Conservation (phyloP, 2,888 invertebrate species). For the Orgyia antiqua region DNA sequence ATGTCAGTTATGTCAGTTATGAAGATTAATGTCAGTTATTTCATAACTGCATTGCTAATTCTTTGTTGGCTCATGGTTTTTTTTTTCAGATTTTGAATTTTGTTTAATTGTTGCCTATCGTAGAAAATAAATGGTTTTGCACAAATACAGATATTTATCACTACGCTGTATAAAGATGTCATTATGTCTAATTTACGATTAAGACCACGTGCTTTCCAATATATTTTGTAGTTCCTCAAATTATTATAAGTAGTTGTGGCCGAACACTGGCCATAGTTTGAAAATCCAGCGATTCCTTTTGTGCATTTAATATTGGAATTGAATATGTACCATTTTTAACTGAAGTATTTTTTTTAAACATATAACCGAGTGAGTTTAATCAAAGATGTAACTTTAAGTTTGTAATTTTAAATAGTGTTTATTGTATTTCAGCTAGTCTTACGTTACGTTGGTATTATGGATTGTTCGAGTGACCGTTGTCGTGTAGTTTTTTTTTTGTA, state of each 20-base stretch:
- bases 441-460: constrained; percentile 67
- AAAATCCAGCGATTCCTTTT: constrained; percentile 47
- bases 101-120: too few relatives aligned
- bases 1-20: too few relatives aligned
- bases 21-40: too few relatives aligned
- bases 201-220: constrained; percentile 52
- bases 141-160: too few relatives aligned
- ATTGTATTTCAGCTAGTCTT: constrained; percentile 78
- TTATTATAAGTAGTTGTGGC: constrained; percentile 19
- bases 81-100: too few relatives aligned
- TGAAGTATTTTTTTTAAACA: constrained; percentile 58
- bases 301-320: constrained; percentile 64
- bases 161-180: too few relatives aligned
- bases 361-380: constrained; percentile 74
- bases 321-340: constrained; percentile 50
- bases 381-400: constrained; percentile 77
- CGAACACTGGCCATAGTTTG: constrained; percentile 36
- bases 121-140: too few relatives aligned
- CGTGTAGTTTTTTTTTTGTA: constrained; percentile 62
- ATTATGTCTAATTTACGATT: constrained; percentile 25
- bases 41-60: too few relatives aligned
- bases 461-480: constrained; percentile 57
- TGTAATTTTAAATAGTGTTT: constrained; percentile 65
- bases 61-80: too few relatives aligned
- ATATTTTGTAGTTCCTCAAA: constrained; percentile 63